A percentile compares a stretch with the other conserved stretches of the same genome.
Evolutionary conservation across 2,113 vertebrate species (phyloP).

Genomic region (Mastomys natalensis): DNA sequence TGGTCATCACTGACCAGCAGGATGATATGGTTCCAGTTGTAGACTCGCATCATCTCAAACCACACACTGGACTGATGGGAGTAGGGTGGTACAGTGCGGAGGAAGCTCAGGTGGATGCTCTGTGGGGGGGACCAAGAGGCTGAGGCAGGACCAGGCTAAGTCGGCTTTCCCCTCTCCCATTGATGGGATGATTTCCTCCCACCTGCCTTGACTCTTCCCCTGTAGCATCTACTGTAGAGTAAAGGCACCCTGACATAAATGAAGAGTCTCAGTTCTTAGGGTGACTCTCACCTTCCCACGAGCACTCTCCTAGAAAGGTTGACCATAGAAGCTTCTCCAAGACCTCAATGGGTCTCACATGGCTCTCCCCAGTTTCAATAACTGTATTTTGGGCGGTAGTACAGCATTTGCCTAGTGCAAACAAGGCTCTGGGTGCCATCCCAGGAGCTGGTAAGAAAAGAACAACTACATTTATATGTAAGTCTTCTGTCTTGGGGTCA

Average conservation of each 20-base stretch:
- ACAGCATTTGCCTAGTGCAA: background rate
- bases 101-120: constrained; percentile 99
- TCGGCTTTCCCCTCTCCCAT: background rate
- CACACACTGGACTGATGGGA: constrained; percentile 99
- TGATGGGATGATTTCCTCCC: too few relatives aligned
- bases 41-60: constrained; percentile 99
- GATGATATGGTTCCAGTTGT: constrained; percentile 99
- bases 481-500: background rate
- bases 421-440: background rate
- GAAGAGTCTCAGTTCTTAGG: background rate
- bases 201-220: too few relatives aligned
- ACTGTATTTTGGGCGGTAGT: too few relatives aligned
- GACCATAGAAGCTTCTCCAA: too few relatives aligned
- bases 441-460: background rate
- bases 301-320: background rate
- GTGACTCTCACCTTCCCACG: background rate
- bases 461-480: background rate
- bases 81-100: constrained; percentile 97
- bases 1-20: constrained; percentile 98
- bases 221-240: accelerated
- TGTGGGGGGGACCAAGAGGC: constrained; percentile 76
- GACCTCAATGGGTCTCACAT: accelerated
- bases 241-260: background rate
- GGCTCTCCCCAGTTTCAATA: background rate
- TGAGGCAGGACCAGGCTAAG: background rate